Evolutionary conservation across 1,140 invertebrate species (phyloP), one percentile per base, ranked within the genome.

Genomic region (Drosophila setifemur): DNA sequence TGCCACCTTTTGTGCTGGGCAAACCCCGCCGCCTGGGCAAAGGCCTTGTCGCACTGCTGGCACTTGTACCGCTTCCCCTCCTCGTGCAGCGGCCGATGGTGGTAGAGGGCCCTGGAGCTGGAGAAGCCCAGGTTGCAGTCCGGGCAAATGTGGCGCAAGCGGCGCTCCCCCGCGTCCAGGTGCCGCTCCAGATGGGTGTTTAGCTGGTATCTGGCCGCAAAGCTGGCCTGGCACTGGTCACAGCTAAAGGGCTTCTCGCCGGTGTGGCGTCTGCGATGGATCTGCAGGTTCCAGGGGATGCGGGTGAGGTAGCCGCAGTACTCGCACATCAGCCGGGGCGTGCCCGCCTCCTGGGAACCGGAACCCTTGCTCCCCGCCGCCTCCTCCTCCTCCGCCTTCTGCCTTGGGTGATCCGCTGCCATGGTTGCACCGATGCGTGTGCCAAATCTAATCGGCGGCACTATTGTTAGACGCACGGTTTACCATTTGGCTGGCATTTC

Each of bases 21-120:
- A 8, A 66, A 88, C 6, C 85, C 83, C 45, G 83, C 60, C 5
- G 77, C 73, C 39, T 88, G 83, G 29, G 83, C 63, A 19, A 76
- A 88, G 0, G 86, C 40, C 19, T 88, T 88, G 6, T 64, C 92
- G 25, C 83, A 88, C 16, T 68, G 33, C 11, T 95, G 94, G 69
- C 96, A 97, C 4, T 92, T 90, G 78, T 94, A 96, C 0, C 95
- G 95, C 78, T 96, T 96, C 73, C 94, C 94, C 1, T 94, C 94
- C 3, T 94, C 96, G 85, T 97, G 96, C 74, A 96, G 95, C 0
- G 94, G 91, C 58, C 93, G 91, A 70, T 97, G 96, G 58, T 96
- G 96, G 87, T 85, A 85, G 3, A 85, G 35, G 1, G 81, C 43
- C 11, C 81, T 49, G 0, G 82, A 45, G 58, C 82, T 85, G 2